These are phyloP conservation scores for Hirtodrosophila histrioides DNA, from an alignment of 2,888 invertebrate species.

Conservation along the genomic window DNA sequence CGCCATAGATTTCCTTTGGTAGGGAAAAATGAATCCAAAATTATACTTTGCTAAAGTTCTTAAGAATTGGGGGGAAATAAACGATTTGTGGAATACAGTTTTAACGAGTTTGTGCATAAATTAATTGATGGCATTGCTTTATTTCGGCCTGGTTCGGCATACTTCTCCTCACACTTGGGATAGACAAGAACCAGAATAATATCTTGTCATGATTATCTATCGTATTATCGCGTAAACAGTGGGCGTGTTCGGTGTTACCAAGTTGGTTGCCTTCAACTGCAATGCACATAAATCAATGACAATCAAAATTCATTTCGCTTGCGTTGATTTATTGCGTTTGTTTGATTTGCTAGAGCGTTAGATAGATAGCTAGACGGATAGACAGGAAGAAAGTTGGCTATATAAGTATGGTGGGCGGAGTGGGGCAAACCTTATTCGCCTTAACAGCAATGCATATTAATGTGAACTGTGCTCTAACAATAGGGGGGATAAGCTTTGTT, in stretches of 20 bases:
- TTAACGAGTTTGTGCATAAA: too few relatives aligned
- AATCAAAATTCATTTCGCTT: slow-evolving; percentile 77
- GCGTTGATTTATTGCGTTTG: slow-evolving; percentile 77
- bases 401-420: slow-evolving; percentile 6
- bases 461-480: slow-evolving; percentile 52
- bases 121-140: slow-evolving; percentile 27
- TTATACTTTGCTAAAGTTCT: too few relatives aligned
- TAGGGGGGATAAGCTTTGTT: slow-evolving; percentile 28
- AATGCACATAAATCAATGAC: slow-evolving; percentile 76
- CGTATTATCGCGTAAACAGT: slow-evolving; percentile 45
- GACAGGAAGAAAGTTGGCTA: slow-evolving; percentile 7
- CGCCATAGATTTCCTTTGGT: too few relatives aligned
- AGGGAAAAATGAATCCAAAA: too few relatives aligned
- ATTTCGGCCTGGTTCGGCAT: neutral
- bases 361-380: slow-evolving; percentile 23
- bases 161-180: neutral
- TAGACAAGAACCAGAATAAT: slow-evolving; percentile 1
- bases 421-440: slow-evolving; percentile 19
- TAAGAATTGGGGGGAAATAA: too few relatives aligned
- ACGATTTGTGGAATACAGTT: too few relatives aligned
- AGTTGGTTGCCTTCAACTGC: slow-evolving; percentile 53
- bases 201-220: slow-evolving; percentile 66
- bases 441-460: slow-evolving; percentile 76
- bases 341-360: slow-evolving; percentile 59
- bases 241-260: slow-evolving; percentile 36